Conservation (phyloP, 2,113 vertebrate genomes). For the Myrmecophaga tridactyla region DNA sequence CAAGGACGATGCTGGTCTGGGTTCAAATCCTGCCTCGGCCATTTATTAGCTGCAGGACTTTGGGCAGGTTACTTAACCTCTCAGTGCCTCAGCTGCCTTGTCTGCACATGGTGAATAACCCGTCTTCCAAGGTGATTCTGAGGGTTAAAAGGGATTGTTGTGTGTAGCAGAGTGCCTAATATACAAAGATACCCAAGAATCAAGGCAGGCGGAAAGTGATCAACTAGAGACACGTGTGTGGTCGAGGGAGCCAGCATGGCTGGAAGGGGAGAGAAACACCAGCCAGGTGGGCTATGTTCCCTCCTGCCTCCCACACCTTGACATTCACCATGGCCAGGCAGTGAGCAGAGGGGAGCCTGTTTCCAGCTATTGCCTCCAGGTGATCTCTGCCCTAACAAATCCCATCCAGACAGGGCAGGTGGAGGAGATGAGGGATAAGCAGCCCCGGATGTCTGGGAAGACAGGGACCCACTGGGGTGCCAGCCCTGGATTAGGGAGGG, state of each 20-base stretch:
- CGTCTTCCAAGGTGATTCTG: not conserved
- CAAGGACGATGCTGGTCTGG: not conserved
- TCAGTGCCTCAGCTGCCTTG: not conserved
- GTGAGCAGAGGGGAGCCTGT: too few relatives aligned
- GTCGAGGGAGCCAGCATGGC: not conserved
- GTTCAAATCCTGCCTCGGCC: too few relatives aligned
- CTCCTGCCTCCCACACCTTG: not conserved
- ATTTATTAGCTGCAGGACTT: not conserved
- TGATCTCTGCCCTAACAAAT: not conserved
- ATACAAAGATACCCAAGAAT: not conserved
- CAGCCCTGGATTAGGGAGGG: not conserved
- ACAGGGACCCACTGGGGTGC: not conserved
- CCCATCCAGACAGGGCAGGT: not conserved
- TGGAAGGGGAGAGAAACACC: not conserved
- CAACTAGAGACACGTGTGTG: accelerated
- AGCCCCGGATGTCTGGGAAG: not conserved
- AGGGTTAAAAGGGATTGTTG: not conserved
- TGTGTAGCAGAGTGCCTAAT: not conserved
- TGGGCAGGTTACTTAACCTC: not conserved
- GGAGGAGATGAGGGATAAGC: not conserved
- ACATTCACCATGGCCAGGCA: not conserved
- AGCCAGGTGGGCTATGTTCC: not conserved
- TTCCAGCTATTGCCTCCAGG: not conserved
- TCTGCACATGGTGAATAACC: not conserved
- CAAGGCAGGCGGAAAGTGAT: not conserved